A percentile compares a stretch with the other conserved stretches of the same genome.
These are phyloP conservation scores for Cecidostiba fungosa DNA, from an alignment of 2,888 invertebrate species.

Conservation along the genomic window DNA sequence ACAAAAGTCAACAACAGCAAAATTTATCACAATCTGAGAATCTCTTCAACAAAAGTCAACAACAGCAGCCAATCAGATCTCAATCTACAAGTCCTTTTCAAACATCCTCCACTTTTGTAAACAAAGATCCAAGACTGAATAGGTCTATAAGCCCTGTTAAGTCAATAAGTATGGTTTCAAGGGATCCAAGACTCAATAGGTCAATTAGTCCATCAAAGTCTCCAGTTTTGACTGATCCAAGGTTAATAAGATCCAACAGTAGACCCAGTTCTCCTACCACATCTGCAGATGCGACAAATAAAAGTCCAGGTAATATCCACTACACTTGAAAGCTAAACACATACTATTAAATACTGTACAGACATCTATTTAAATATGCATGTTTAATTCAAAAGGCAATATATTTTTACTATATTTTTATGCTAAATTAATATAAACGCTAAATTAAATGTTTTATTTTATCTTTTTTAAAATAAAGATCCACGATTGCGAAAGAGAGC, in stretches of 20 bases:
- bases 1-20: neutral
- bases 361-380: no score
- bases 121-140: constrained; percentile 38
- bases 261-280: no score
- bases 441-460: neutral
- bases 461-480: constrained; percentile 8
- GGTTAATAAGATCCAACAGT: neutral
- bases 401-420: no score
- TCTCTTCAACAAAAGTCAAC: neutral
- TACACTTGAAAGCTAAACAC: no score
- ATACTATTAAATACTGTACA: no score
- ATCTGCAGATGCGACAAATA: neutral
- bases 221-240: neutral
- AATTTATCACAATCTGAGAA: neutral
- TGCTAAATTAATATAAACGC: no score
- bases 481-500: constrained; percentile 58
- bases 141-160: neutral
- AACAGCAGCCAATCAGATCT: neutral
- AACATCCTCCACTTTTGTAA: neutral
- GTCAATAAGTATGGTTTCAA: neutral
- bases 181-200: constrained; percentile 38
- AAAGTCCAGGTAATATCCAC: neutral
- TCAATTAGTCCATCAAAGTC: constrained; percentile 8
- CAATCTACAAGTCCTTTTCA: neutral
- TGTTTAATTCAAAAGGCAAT: no score